Base-by-base conservation (phyloP, 2,888 invertebrate species). In the Ornithoptera alexandrae region DNA sequence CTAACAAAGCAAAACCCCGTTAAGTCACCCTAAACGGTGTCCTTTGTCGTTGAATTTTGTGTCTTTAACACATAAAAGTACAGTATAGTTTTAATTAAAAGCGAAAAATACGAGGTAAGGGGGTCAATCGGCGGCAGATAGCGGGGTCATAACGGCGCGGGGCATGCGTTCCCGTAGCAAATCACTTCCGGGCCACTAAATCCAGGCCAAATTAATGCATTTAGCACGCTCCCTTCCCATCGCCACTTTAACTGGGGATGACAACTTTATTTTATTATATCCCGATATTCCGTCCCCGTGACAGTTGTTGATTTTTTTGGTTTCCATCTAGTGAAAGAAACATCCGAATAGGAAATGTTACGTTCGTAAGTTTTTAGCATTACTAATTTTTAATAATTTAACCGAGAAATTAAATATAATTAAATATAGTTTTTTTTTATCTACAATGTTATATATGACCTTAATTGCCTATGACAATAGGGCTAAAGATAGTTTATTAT, bases 181-280 rank as follows among this genome's bases (percentile, higher is more conserved):
- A 92, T 92, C 92, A 91, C 90, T 92, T 92, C 92, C 92, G 92
- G 89, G 79, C 92, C 92, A 92, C 92, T 92, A 92, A 92, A 88
- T 90, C 81, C 91, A 91, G 91, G 90, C 89, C 85, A 92, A 92
- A 92, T 91, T 92, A 92, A 92, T 92, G 92, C 90, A 90, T 92
- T 92, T 92, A 92, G 88, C 92, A 92, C 92, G 91, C 92, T 91
- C 89, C 87, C 88, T 46, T 15, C 46, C 46, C 46, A 60, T 60
- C 78, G 82, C 77, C 86, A 80, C 83, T 83, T 84, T 81, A 78
- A 81, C 88, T 92, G 92, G 87, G 87, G 90, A 91, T 92, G 92
- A 92, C 92, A 92, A 91, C 91, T 92, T 89, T 87, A 91, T 92
- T 92, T 90, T 89, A 90, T 92, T 92, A 90, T 91, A 82, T 84